A percentile compares a stretch with the other conserved stretches of the same genome.
phyloP scores from a whole-genome alignment of 2,888 invertebrate genomes.

The Aplocera efformata region DNA sequence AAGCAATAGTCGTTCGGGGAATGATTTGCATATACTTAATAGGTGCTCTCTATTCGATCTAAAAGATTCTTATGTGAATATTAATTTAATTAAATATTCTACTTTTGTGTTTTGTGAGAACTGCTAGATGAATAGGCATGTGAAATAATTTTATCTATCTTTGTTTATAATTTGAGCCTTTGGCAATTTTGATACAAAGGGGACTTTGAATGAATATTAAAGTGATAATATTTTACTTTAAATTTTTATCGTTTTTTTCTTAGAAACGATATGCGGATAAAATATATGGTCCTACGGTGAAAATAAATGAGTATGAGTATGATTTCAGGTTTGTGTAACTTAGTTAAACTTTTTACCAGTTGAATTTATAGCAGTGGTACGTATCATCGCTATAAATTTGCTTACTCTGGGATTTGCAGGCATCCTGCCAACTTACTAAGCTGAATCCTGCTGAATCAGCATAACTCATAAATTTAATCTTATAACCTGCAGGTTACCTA shows the following conservation, averaged over 20 bases:
- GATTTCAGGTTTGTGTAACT: background rate
- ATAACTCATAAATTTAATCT: slow-evolving; percentile 13
- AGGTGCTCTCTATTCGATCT: slow-evolving; percentile 32
- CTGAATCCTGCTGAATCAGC: slow-evolving; percentile 16
- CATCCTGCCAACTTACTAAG: slow-evolving; percentile 16
- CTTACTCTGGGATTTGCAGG: slow-evolving; percentile 10
- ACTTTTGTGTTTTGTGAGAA: slow-evolving; percentile 33
- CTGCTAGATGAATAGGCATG: slow-evolving; percentile 17
- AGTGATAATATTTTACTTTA: no score
- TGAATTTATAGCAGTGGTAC: slow-evolving; percentile 10
- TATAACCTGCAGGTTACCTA: slow-evolving; percentile 4
- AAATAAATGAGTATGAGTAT: no score
- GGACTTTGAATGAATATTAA: no score
- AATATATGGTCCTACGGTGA: no score
- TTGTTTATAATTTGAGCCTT: no score
- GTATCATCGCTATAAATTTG: no score
- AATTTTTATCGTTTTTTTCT: no score
- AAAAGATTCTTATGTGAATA: slow-evolving; percentile 44
- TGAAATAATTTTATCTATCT: slow-evolving; percentile 4
- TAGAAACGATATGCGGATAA: no score
- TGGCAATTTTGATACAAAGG: no score
- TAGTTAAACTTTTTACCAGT: slow-evolving; percentile 1
- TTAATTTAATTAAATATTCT: slow-evolving; percentile 37
- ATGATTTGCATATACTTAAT: slow-evolving; percentile 62
- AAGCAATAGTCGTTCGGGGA: slow-evolving; percentile 37